Conservation (phyloP, 2,888 invertebrate species). For the Drosophila flavopinicola region DNA sequence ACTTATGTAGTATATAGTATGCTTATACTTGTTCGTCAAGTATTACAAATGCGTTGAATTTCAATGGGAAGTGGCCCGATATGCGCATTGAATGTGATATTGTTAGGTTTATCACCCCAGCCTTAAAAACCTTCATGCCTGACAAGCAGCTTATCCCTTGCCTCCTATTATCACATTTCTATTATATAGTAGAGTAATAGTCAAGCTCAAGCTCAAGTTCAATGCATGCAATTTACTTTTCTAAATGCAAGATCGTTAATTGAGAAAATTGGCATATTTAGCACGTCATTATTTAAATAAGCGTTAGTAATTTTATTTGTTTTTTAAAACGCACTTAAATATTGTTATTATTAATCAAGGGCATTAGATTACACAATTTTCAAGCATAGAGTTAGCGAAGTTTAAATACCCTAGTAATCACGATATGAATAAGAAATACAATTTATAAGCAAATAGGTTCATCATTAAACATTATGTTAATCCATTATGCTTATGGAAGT, state of each 20-base stretch:
- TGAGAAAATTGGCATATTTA: conserved; percentile 43
- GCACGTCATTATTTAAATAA: conserved; percentile 43
- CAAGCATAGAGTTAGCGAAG: too few relatives aligned
- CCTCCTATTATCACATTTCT: conserved; percentile 5
- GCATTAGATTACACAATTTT: too few relatives aligned
- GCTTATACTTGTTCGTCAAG: conserved; percentile 9
- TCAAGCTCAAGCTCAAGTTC: conserved; percentile 18
- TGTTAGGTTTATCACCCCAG: conserved; percentile 11
- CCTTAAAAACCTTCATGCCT: conserved; percentile 9
- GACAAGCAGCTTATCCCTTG: background rate
- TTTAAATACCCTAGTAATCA: too few relatives aligned
- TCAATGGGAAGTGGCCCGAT: conserved; percentile 10
- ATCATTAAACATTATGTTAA: too few relatives aligned
- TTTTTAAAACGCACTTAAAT: conserved; percentile 43
- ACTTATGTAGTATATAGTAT: background rate
- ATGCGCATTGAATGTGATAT: conserved; percentile 20
- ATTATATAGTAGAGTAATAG: conserved; percentile 1
- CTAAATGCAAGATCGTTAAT: conserved; percentile 23
- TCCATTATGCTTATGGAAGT: too few relatives aligned
- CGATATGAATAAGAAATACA: too few relatives aligned
- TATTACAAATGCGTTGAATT: conserved; percentile 19
- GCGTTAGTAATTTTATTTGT: conserved; percentile 26
- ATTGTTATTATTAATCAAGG: conserved; percentile 22
- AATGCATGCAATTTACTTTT: conserved; percentile 11
- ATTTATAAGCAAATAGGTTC: too few relatives aligned